These are phyloP conservation scores for Saccopteryx bilineata DNA, from an alignment of 2,113 vertebrate genomes.

Conservation along the genomic window DNA sequence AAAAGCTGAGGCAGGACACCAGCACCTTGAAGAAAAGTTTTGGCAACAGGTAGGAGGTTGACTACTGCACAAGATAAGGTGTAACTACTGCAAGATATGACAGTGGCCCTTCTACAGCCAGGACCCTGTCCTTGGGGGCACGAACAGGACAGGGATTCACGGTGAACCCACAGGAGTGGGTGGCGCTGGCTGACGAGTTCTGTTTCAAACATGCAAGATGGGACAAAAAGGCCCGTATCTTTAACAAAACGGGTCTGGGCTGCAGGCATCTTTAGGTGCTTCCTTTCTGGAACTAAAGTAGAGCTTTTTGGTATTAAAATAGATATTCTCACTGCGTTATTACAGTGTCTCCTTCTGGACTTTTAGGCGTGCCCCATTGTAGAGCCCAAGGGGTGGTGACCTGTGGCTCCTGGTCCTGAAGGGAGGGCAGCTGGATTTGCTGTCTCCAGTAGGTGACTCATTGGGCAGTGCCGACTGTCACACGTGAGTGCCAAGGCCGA, in stretches of 20 bases:
- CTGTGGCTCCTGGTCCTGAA: background rate
- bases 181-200: fast-evolving
- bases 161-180: background rate
- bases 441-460: background rate
- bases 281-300: background rate
- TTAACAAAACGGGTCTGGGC: background rate
- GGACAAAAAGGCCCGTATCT: background rate
- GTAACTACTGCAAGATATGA: background rate
- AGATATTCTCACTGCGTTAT: background rate
- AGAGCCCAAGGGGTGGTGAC: background rate
- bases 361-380: background rate
- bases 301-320: background rate
- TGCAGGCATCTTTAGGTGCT: background rate
- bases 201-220: fast-evolving
- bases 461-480: fast-evolving
- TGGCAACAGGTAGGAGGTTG: background rate
- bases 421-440: background rate
- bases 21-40: background rate
- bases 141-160: background rate
- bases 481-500: background rate
- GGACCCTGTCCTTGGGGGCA: background rate
- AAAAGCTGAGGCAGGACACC: background rate
- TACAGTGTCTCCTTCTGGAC: background rate
- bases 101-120: fast-evolving
- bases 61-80: background rate